A percentile compares a stretch with the other conserved stretches of the same genome.
Conservation (phyloP, 92 coral and sea anemone species). For the Pocillopora meandrina region DNA sequence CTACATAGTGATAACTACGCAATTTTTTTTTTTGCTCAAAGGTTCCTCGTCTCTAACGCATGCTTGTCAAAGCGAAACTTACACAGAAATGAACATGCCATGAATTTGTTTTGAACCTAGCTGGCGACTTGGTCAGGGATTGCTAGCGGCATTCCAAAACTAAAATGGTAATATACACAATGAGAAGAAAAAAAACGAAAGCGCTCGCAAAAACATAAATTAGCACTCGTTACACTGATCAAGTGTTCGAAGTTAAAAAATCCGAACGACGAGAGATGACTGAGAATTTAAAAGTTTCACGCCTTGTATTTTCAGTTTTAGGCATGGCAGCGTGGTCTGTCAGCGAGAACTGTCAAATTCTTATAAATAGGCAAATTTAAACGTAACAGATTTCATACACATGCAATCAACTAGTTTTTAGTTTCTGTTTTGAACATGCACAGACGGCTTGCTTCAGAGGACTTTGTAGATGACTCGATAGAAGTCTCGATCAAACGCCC, state of each 20-base stretch:
- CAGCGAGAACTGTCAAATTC: slow-evolving; percentile 2
- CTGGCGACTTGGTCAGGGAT: background rate
- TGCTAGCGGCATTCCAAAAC: background rate
- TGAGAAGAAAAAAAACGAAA: background rate
- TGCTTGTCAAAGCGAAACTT: background rate
- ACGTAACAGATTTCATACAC: background rate
- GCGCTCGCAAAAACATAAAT: background rate
- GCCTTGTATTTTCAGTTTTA: slow-evolving; percentile 11
- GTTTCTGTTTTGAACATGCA: too few species aligned
- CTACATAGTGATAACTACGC: background rate
- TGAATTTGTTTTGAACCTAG: background rate
- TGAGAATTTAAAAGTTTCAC: background rate
- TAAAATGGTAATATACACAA: background rate
- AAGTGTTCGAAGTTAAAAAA: background rate
- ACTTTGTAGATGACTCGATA: too few species aligned
- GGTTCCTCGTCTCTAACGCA: background rate
- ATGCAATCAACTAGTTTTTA: too few species aligned
- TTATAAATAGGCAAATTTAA: background rate
- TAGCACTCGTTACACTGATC: background rate
- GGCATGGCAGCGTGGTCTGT: background rate
- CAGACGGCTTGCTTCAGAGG: background rate
- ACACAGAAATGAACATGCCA: background rate
- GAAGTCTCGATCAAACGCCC: too few species aligned
- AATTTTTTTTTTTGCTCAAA: background rate
- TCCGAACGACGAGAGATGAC: background rate